Base-by-base conservation (phyloP, 2,888 invertebrate species). In the Cylindroiulus punctatus region DNA sequence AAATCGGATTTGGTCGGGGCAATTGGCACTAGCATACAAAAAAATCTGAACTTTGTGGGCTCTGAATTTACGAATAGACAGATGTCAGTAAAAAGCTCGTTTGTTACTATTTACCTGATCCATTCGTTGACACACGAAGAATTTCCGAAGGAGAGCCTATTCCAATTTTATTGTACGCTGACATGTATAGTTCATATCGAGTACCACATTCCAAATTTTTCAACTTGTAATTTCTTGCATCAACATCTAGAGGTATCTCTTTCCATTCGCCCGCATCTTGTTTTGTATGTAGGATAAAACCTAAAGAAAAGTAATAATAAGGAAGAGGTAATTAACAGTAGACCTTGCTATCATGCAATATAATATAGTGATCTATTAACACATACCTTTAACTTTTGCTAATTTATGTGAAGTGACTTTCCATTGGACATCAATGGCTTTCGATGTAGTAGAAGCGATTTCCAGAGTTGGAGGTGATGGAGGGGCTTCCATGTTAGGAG, bases 261-360 rank as follows among this genome's bases (percentile, higher is more conserved):
- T 96, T 96, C 97, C 97, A 97, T 90, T 97, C 96, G 26, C 97
- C 97, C 90, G 97, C 97, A 91, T 98, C 97, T 86, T 97, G 96
- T 90, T 97, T 97, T 92, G 96, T 97, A 90, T 96, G 96, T 88
- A 98, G 93, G 40, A 96, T 96, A 92, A 97, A 97, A 0, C 98
- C 97, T 89, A 8, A 57, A n/a, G 47, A 8, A 26, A 65, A 22
- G 8, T 0, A 65, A 22, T 1, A 65, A 65, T 22, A 19, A 19
- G 17, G 17, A 19, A 19, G 19, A 57, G 8, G n/a, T 57, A 65
- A 26, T 65, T 47, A 12, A 8, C 26, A 65, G 5, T 26, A 8
- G 8, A 47, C 47, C 36, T 36, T 36, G 3, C 2, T 36, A 36
- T 36, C 7, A 7, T 7, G 7, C 7, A 36, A 7, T 36, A 4